Evolutionary conservation across 2,797 vertebrate genomes (phyloP), one percentile per base, ranked within the genome.

Genomic region (Gadopsis bispinosus): DNA sequence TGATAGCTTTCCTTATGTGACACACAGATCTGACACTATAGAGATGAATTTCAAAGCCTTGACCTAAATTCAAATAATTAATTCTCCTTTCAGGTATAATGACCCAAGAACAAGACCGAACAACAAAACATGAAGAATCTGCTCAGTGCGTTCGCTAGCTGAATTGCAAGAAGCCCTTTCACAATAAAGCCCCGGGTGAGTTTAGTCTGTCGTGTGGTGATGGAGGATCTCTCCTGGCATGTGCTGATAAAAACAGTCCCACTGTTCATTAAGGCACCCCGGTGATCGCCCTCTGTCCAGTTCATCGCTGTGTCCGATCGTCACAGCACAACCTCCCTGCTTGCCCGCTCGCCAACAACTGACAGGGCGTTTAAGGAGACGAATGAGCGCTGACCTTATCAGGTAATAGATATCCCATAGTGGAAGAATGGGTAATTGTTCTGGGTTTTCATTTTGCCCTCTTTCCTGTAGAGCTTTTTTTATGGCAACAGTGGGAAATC

Each of bases 341-440:
- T 80, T 12, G 58, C 84, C 83, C 43, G 82, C 73, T 80, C 17
- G 55, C 84, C 85, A 83, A 63, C 81, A 79, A 62, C 83, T 84
- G 81, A 86, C 69, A 64, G 80, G 59, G 53, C 73, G 72, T 90
- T 90, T 90, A 92, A 91, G 77, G 88, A 93, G 87, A 92, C 73
- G 35, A 90, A 93, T 89, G 89, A 83, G 71, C 33, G 1, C 80
- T 68, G 77, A 87, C 87, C 83, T 85, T 87, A 93, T 93, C 88
- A 81, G 80, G 83, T 86, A 89, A 92, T 89, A 91, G 88, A 91
- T 90, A 76, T 83, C 85, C 79, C 65, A 61, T 48, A 69, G 83
- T 73, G 70, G 76, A 80, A 78, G 81, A 73, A 76, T 73, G 20
- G 79, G 80, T 83, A 85, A 90, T 86, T 85, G 80, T 72, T 78